These are phyloP conservation scores for Pocillopora grandis DNA, from an alignment of 92 coral and sea anemone species.

Conservation along the genomic window DNA sequence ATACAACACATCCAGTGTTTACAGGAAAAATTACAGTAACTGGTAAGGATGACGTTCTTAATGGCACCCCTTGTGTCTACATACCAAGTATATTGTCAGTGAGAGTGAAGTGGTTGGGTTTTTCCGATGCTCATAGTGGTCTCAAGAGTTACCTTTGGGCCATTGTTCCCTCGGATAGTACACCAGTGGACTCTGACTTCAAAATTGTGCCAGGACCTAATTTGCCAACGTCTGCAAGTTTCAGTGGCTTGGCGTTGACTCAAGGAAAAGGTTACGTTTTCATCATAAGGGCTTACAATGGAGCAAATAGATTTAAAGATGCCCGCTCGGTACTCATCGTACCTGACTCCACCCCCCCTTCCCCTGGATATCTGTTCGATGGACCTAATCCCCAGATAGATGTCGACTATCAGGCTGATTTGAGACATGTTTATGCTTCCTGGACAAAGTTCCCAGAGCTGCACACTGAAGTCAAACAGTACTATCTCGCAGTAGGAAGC, in stretches of 20 bases:
- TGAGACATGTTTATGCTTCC: slow-evolving; percentile 59
- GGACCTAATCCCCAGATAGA: slow-evolving; percentile 63
- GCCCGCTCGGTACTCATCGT: slow-evolving; percentile 67
- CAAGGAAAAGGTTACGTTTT: slow-evolving; percentile 71
- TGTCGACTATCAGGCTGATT: slow-evolving; percentile 75
- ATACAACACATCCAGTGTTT: slow-evolving; percentile 86
- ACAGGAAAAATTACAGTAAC: slow-evolving; percentile 72
- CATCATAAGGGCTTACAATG: slow-evolving; percentile 82
- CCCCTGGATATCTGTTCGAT: slow-evolving; percentile 71
- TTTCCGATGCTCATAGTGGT: slow-evolving; percentile 87
- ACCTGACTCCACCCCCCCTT: slow-evolving; percentile 72
- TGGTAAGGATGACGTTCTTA: slow-evolving; percentile 55
- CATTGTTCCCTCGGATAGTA: slow-evolving; percentile 40
- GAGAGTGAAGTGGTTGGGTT: slow-evolving; percentile 77
- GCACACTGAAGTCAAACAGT: slow-evolving; percentile 69
- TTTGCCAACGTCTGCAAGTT: slow-evolving; percentile 73
- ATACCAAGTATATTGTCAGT: slow-evolving; percentile 58
- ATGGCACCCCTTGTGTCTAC: slow-evolving; percentile 75
- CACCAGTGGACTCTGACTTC: slow-evolving; percentile 35
- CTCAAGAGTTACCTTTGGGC: slow-evolving; percentile 81
- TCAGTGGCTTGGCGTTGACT: slow-evolving; percentile 57
- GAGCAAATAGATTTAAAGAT: slow-evolving; percentile 76
- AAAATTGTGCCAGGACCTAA: slow-evolving; percentile 60
- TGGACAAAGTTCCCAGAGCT: slow-evolving; percentile 76
- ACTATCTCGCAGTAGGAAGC: slow-evolving; percentile 87